Evolutionary conservation across 2,888 invertebrate genomes (phyloP).

Genomic region (Drosophila vallismaia): DNA sequence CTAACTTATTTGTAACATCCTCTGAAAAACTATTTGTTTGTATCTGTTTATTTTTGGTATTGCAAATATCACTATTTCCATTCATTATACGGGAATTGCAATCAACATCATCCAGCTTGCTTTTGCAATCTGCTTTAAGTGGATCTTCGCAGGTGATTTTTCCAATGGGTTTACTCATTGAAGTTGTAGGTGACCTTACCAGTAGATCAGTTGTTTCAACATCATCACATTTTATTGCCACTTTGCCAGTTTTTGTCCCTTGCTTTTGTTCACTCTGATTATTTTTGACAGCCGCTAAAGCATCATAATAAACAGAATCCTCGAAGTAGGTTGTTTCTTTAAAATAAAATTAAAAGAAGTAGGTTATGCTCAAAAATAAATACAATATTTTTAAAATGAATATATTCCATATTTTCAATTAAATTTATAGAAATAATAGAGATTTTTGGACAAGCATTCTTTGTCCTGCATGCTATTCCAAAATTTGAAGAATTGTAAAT

Average conservation of each 20-base stretch:
- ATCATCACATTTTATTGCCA: slow-evolving; percentile 52
- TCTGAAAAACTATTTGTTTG: slow-evolving; percentile 4
- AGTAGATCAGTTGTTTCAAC: slow-evolving; percentile 18
- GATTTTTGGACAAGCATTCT: too few species aligned
- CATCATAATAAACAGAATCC: slow-evolving; percentile 93
- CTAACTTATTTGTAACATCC: slow-evolving; percentile 11
- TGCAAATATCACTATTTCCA: slow-evolving; percentile 25
- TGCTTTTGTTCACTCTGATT: slow-evolving; percentile 51
- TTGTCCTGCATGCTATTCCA: too few species aligned
- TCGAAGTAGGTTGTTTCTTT: slow-evolving; percentile 87
- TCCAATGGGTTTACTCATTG: slow-evolving; percentile 18
- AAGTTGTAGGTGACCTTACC: slow-evolving; percentile 23
- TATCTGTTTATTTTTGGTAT: slow-evolving; percentile 1
- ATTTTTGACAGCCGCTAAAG: slow-evolving; percentile 86
- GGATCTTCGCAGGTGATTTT: slow-evolving; percentile 21
- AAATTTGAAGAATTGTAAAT: too few species aligned
- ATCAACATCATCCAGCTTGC: slow-evolving; percentile 13
- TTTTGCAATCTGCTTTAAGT: slow-evolving; percentile 25
- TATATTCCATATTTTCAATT: too few species aligned
- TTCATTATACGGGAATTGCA: slow-evolving; percentile 33
- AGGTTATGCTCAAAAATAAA: not conserved
- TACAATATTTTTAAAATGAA: too few species aligned
- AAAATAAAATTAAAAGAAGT: not conserved
- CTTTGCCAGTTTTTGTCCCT: slow-evolving; percentile 35
- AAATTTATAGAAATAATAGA: too few species aligned